A percentile compares a stretch with the other conserved stretches of the same genome.
These are phyloP conservation scores for Siderastrea radians DNA, from an alignment of 92 coral and sea anemone genomes.

Conservation along the genomic window DNA sequence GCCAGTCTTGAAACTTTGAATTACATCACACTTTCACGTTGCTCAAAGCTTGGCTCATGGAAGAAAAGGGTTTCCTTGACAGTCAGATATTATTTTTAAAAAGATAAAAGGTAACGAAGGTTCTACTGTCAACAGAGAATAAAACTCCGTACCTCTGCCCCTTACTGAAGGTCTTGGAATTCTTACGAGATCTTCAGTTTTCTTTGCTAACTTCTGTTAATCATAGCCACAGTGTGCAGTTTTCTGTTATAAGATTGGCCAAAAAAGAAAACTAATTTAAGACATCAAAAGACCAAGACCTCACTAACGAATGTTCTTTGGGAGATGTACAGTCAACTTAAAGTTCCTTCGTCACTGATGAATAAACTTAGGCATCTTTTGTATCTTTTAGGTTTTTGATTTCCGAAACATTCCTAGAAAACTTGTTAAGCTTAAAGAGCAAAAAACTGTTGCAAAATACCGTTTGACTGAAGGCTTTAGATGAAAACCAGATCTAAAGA, in stretches of 20 bases:
- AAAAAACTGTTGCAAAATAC: too few species aligned
- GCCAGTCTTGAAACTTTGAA: too few species aligned
- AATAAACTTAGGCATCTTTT: too few species aligned
- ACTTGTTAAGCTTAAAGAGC: too few species aligned
- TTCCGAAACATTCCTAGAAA: too few species aligned
- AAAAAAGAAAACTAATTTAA: not conserved
- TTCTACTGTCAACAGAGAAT: not conserved
- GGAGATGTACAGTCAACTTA: too few species aligned
- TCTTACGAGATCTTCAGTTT: not conserved
- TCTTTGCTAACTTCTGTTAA: not conserved
- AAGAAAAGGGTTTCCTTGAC: not conserved
- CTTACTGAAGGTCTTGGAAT: not conserved
- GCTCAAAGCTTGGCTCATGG: not conserved
- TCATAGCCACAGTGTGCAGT: not conserved
- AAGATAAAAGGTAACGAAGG: not conserved
- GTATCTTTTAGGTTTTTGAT: too few species aligned
- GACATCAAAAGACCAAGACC: not conserved
- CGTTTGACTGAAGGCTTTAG: too few species aligned
- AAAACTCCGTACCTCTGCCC: not conserved
- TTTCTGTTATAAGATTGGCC: not conserved
- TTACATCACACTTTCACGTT: too few species aligned
- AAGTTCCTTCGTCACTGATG: too few species aligned
- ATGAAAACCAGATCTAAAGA: too few species aligned
- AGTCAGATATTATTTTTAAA: not conserved
- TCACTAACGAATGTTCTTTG: too few species aligned